Evolutionary conservation across 2,888 invertebrate genomes (phyloP), one percentile per base, ranked within the genome.

Genomic region (Cephus nigrinus): DNA sequence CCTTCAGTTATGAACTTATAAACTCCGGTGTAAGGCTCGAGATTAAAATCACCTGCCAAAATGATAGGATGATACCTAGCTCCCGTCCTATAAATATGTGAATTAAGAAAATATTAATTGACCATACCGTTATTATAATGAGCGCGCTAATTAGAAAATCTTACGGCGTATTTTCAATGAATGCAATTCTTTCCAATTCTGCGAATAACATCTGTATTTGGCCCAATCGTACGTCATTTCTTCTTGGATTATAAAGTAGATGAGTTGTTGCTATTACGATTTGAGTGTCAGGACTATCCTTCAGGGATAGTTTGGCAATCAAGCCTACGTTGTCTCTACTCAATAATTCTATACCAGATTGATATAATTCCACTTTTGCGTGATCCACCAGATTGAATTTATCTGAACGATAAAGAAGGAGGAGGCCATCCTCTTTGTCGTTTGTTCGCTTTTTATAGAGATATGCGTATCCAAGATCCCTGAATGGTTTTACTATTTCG

Each of bases 31-130:
- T 94, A 91, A 0, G 98, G 97, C 78, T 94, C 92, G 3, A 96
- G 94, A 92, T 99, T 99, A 81, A 99, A 96, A 92, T 99, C 99
- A 0, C 99, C 99, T 5, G 97, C 96, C 80, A 99, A 84, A 80
- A 99, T 95, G 9, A 97, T 94, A 0, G 98, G 98, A 69, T 95
- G 90, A 88, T 96, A 95, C 5, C 92, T 90, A 0, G 92, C 71
- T 11, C 88, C 88, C 11, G 80, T 80, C 75, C 90, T 91, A 75
- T 79, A 80, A 33, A 71, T 71, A 71, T 71, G n/a, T 30, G 12
- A 71, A 23, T 40, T 91, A 30, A 68, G 92, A 83, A 81, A 91
- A 80, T 72, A 76, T 35, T 69, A n/a, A 31, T 68, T 75, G 69
- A 35, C 34, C 34, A 36, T 79, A 23, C 68, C 11, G 71, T 69